Percentiles rank a stretch among this genome's conserved stretches.
Evolutionary conservation across 2,888 invertebrate species (phyloP).

Genomic region (Agrochola lychnidis): DNA sequence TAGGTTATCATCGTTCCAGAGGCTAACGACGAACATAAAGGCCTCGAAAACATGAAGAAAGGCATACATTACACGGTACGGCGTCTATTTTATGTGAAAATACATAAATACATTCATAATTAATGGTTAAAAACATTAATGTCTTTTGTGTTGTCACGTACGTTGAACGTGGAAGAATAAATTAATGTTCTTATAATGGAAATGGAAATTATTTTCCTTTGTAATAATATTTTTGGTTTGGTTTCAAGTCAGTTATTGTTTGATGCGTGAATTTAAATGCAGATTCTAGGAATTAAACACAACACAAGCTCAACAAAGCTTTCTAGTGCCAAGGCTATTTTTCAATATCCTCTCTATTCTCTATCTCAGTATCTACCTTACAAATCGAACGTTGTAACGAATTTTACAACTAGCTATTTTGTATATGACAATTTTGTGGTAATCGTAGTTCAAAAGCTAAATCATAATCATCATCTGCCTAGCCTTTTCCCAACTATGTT

Average conservation of each 20-base stretch:
- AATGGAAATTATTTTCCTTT: slow-evolving; percentile 42
- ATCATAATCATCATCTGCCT: too few species aligned
- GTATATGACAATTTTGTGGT: too few species aligned
- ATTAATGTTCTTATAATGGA: slow-evolving; percentile 40
- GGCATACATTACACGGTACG: slow-evolving; percentile 29
- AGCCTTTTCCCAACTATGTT: too few species aligned
- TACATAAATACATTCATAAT: slow-evolving; percentile 51
- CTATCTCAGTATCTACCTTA: neutral
- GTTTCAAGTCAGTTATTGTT: slow-evolving; percentile 1
- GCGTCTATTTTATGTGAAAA: slow-evolving; percentile 43
- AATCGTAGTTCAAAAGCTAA: neutral
- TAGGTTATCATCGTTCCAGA: slow-evolving; percentile 43
- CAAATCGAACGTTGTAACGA: neutral
- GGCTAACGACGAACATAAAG: slow-evolving; percentile 49
- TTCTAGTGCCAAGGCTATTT: neutral
- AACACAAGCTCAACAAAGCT: neutral
- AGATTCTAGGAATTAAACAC: neutral
- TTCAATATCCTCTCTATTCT: too few species aligned
- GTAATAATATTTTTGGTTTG: slow-evolving; percentile 12
- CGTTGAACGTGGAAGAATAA: slow-evolving; percentile 43
- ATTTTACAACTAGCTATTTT: neutral
- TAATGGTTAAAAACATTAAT: slow-evolving; percentile 55
- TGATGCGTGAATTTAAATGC: slow-evolving; percentile 1
- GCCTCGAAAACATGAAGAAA: slow-evolving; percentile 29
- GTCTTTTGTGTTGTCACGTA: slow-evolving; percentile 58